A percentile compares a stretch with the other conserved stretches of the same genome.
Conservation (phyloP, 1,140 invertebrate genomes). For the Nebria ingens region DNA sequence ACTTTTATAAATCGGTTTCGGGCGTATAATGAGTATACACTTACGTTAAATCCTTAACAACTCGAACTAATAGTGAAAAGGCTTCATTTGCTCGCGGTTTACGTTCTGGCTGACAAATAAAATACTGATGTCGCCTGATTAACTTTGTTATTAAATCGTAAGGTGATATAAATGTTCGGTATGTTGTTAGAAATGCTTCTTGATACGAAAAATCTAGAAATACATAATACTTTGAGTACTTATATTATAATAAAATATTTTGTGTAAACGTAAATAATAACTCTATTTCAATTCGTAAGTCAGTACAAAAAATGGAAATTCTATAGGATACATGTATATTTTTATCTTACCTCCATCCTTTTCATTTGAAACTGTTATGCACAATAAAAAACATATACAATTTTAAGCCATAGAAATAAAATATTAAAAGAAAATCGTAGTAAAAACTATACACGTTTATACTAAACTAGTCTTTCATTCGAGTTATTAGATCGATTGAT, state of each 20-base stretch:
- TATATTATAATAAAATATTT: slow-evolving; percentile 20
- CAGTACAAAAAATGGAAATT: no score
- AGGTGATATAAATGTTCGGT: slow-evolving; percentile 89
- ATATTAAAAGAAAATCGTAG: no score
- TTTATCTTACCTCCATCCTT: neutral
- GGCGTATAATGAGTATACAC: slow-evolving; percentile 29
- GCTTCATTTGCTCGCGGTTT: slow-evolving; percentile 75
- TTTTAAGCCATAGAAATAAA: no score
- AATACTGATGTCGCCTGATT: slow-evolving; percentile 74
- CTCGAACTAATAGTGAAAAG: slow-evolving; percentile 80
- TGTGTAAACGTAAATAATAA: neutral
- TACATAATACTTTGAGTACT: slow-evolving; percentile 21
- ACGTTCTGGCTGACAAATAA: slow-evolving; percentile 61
- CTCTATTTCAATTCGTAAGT: no score
- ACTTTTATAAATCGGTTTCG: no score
- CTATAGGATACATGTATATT: neutral
- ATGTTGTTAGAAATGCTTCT: slow-evolving; percentile 94
- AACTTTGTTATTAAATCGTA: slow-evolving; percentile 78
- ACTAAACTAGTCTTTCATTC: neutral
- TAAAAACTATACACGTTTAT: no score
- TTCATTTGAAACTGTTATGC: neutral
- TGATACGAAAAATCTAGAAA: slow-evolving; percentile 81
- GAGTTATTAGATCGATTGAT: no score
- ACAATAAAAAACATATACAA: neutral
- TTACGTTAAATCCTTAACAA: slow-evolving; percentile 90